Percentiles rank a stretch among this genome's conserved stretches.
Evolutionary conservation across 1,140 invertebrate genomes (phyloP).

Genomic region (Anastatus disparis): DNA sequence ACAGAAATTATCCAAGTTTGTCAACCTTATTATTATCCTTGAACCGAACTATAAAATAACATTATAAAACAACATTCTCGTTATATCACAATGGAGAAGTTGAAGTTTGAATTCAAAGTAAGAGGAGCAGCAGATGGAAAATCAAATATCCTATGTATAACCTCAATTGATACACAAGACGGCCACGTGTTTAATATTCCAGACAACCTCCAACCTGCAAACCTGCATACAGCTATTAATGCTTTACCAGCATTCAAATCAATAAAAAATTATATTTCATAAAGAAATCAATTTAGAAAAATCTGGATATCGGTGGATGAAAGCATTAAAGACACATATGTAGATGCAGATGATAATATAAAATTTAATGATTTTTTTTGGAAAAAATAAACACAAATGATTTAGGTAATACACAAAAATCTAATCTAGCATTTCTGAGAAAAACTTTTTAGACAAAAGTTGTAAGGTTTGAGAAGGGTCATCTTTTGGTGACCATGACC

Average conservation of each 20-base stretch:
- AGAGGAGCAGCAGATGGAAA: not conserved
- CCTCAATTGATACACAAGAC: not conserved
- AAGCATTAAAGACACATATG: not conserved
- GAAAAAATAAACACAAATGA: not conserved
- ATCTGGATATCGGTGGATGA: not conserved
- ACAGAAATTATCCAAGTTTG: too few species aligned
- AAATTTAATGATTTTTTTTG: not conserved
- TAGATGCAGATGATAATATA: conserved; percentile 1
- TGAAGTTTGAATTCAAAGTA: too few species aligned
- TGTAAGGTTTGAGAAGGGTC: too few species aligned
- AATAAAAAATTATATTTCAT: conserved; percentile 9
- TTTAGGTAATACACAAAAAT: too few species aligned
- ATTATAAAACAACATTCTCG: too few species aligned
- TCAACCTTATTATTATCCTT: too few species aligned
- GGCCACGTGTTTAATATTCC: not conserved
- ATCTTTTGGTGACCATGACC: too few species aligned
- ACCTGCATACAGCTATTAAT: not conserved
- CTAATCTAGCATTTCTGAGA: too few species aligned
- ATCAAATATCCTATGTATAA: not conserved
- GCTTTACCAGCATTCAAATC: not conserved
- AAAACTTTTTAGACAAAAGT: too few species aligned
- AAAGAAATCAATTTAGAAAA: not conserved
- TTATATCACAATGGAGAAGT: too few species aligned
- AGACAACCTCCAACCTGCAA: not conserved
- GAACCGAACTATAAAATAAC: too few species aligned